Percentiles rank a stretch among this genome's conserved stretches.
Conservation (phyloP, 1,140 invertebrate genomes). For the Zaprionus ghesquierei region DNA sequence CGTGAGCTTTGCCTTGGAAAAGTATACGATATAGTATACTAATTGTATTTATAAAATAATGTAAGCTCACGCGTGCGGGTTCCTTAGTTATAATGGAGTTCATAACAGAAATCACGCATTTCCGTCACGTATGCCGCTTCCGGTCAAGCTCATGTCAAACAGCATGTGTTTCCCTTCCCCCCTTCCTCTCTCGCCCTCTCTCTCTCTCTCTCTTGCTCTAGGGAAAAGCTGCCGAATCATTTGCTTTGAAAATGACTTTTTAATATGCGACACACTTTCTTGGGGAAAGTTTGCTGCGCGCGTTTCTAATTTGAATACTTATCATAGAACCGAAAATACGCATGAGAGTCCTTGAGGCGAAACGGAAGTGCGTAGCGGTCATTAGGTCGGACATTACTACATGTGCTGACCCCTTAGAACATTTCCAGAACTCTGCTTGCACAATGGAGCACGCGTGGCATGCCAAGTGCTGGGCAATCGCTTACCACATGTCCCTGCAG, state of each 20-base stretch:
- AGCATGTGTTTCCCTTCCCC: constrained; percentile 54
- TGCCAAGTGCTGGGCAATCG: constrained; percentile 36
- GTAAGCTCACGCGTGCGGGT: background rate
- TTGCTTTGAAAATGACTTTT: constrained; percentile 77
- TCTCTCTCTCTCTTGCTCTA: background rate
- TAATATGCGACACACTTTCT: constrained; percentile 73
- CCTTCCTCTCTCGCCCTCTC: background rate
- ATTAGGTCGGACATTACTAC: constrained; percentile 62
- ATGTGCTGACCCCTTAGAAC: constrained; percentile 22
- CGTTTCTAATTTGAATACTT: constrained; percentile 65
- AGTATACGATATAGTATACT: background rate
- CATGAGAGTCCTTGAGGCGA: constrained; percentile 58
- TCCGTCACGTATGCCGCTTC: constrained; percentile 73
- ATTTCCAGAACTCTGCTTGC: background rate
- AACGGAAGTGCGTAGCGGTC: constrained; percentile 71
- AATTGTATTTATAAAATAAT: background rate
- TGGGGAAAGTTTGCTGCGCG: background rate
- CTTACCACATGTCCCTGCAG: constrained; percentile 49
- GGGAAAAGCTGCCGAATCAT: constrained; percentile 71
- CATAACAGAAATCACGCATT: constrained; percentile 72
- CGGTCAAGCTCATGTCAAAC: constrained; percentile 68
- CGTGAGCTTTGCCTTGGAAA: background rate
- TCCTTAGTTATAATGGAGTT: constrained; percentile 28
- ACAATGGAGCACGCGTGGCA: constrained; percentile 53
- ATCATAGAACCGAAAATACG: constrained; percentile 50